A percentile compares a stretch with the other conserved stretches of the same genome.
These are phyloP conservation scores for Conomelus anceps DNA, from an alignment of 2,888 invertebrate species.

Conservation along the genomic window DNA sequence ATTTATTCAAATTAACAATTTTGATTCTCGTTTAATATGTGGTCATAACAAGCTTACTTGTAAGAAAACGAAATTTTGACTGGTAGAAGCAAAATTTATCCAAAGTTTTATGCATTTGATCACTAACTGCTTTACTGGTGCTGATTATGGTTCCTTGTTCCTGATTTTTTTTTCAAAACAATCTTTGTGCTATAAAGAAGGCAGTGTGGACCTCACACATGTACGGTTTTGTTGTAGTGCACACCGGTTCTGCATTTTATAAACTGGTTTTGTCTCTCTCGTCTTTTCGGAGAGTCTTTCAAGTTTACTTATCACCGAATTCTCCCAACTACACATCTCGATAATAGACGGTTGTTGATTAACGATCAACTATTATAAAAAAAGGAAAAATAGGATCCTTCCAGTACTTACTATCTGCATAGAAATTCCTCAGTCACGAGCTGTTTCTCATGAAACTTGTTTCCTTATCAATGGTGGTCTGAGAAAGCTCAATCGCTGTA, in stretches of 20 bases:
- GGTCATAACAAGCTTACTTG: too few relatives aligned
- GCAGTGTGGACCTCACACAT: not conserved
- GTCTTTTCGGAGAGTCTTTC: not conserved
- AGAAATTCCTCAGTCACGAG: not conserved
- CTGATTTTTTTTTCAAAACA: not conserved
- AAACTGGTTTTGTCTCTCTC: not conserved
- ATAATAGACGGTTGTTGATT: not conserved
- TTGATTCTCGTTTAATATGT: too few relatives aligned
- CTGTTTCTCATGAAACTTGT: not conserved
- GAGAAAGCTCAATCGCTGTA: not conserved
- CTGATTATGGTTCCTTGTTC: not conserved
- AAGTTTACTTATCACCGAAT: not conserved
- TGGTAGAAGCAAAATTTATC: not conserved
- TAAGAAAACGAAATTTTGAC: too few relatives aligned
- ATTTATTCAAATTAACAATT: too few relatives aligned
- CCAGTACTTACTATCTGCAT: not conserved
- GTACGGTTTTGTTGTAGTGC: not conserved
- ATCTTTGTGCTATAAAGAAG: not conserved
- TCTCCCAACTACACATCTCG: too few relatives aligned
- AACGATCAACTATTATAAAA: not conserved
- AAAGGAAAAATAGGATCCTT: not conserved
- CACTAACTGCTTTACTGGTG: not conserved
- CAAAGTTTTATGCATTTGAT: not conserved
- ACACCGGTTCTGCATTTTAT: not conserved
- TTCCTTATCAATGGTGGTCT: not conserved